Evolutionary conservation across 2,888 invertebrate species (phyloP), one percentile per base, ranked within the genome.

Genomic region (Electrophaes corylata): DNA sequence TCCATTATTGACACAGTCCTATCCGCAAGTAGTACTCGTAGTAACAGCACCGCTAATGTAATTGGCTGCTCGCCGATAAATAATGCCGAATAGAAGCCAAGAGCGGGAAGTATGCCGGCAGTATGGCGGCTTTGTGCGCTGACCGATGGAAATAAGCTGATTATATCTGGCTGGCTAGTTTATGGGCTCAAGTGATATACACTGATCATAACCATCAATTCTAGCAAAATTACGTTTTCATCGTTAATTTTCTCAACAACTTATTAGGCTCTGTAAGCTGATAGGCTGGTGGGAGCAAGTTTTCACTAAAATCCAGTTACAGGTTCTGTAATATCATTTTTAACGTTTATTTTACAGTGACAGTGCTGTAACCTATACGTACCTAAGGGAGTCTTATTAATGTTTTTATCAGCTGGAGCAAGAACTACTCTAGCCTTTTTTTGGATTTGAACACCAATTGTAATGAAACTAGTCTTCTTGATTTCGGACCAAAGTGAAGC

Each of bases 51-150:
- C 69, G 51, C 71, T 75, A 75, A 75, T 75, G 75, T 75, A 70
- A 75, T 72, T 73, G 75, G 62, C 60, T 40, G 46, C 37, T 49
- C 64, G 64, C 62, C 64, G 53, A 70, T 74, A 71, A 73, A 74
- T 72, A 72, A 72, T 72, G 66, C 58, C 60, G 58, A 52, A 62
- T 55, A 67, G 57, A 56, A 56, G 59, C 54, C 59, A 57, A 61
- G 52, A 52, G 57, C 29, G 56, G 58, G 50, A 57, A 60, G 57
- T 50, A 56, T 53, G 52, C 52, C 48, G 35, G 37, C 47, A 11
- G 29, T 44, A 64, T 56, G 55, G 58, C 47, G 46, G 46, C 45
- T 46, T 40, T 53, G 29, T 16, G 23, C 43, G 12, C 33, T 54
- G 49, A 54, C 58, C 53, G 53, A 55, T 54, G 47, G 54, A 54